Conservation (phyloP, 2,113 vertebrate species). For the Megaceryle maxima region DNA sequence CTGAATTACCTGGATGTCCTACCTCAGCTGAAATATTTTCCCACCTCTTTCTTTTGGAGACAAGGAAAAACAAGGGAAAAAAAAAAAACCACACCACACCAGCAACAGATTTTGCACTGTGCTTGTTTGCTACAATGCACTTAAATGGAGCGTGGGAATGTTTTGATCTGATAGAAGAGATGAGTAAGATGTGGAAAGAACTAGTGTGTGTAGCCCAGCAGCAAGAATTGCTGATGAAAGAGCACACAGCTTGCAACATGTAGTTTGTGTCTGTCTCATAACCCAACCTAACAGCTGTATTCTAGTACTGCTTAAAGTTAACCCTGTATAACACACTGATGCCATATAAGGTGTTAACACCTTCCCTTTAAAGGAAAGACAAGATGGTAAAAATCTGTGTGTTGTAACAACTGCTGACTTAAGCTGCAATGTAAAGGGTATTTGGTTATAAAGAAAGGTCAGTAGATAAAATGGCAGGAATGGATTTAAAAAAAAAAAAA, state of each 20-base stretch:
- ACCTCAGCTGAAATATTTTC: background rate
- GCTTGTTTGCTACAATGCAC: rapidly evolving
- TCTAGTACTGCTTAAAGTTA: background rate
- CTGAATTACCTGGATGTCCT: background rate
- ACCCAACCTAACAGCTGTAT: background rate
- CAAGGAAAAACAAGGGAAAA: too few relatives aligned
- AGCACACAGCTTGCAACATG: background rate
- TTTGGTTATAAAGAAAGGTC: background rate
- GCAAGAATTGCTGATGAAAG: background rate
- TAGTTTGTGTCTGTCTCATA: background rate
- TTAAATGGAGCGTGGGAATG: background rate
- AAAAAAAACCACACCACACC: too few relatives aligned
- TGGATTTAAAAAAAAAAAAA: rapidly evolving
- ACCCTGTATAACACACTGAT: rapidly evolving
- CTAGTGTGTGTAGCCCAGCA: background rate
- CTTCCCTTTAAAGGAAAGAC: background rate
- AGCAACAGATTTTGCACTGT: background rate
- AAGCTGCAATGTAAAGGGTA: background rate
- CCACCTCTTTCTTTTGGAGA: too few relatives aligned
- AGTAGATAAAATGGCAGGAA: background rate
- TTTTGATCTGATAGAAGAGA: background rate
- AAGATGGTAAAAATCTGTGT: background rate
- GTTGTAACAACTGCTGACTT: background rate
- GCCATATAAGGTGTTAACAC: background rate
- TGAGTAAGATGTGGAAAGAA: background rate